Evolutionary conservation across 2,797 vertebrate species (phyloP).

Genomic region (Anas capensis): DNA sequence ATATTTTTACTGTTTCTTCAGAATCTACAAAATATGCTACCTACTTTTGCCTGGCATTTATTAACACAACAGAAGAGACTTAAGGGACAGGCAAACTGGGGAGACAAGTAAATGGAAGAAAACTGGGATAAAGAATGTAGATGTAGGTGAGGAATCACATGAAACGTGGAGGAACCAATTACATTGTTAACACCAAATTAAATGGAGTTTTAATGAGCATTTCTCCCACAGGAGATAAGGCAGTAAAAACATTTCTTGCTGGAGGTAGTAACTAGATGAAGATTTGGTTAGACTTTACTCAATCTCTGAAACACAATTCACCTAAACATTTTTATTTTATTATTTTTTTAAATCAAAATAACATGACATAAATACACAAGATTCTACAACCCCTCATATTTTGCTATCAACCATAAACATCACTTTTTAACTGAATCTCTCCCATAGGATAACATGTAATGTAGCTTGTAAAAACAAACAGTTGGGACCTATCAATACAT

Average conservation of each 20-base stretch:
- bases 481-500: accelerated
- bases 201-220: constrained; percentile 36
- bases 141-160: constrained; percentile 34
- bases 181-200: constrained; percentile 50
- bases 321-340: not conserved
- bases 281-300: not conserved
- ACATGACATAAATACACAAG: not conserved
- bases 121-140: constrained; percentile 32
- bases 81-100: not conserved
- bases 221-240: not conserved
- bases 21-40: not conserved
- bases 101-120: not conserved
- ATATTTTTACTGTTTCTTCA: not conserved
- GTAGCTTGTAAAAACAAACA: not conserved
- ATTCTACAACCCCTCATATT: not conserved
- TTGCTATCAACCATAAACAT: not conserved
- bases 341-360: not conserved
- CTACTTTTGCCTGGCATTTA: not conserved
- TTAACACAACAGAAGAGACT: not conserved
- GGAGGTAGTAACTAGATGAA: not conserved
- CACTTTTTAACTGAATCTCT: not conserved
- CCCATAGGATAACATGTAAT: not conserved
- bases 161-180: constrained; percentile 39
- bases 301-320: not conserved
- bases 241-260: not conserved